Evolutionary conservation across 2,888 invertebrate genomes (phyloP).

Genomic region (Terebella lapidaria): DNA sequence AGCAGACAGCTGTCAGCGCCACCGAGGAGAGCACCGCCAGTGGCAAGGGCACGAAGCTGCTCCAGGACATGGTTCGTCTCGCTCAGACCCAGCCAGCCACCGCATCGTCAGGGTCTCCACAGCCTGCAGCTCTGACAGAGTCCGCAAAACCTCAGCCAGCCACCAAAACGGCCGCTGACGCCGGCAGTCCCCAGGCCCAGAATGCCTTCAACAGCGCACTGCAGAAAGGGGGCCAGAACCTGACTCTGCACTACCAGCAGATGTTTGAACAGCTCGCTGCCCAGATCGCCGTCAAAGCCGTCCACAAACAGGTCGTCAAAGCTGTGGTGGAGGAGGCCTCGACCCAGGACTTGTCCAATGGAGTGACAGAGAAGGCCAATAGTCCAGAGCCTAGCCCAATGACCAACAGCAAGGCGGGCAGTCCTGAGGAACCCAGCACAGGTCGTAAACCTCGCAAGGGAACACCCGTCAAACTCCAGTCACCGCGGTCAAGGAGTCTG

Average conservation of each 20-base stretch:
- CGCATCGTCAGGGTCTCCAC: not conserved
- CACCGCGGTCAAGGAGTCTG: not conserved
- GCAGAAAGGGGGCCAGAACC: constrained; percentile 1
- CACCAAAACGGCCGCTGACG: not conserved
- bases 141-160: not conserved
- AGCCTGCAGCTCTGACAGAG: not conserved
- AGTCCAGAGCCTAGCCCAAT: too few relatives aligned
- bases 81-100: constrained; percentile 12
- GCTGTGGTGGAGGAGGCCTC: not conserved
- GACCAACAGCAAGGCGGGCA: not conserved
- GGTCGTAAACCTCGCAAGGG: constrained; percentile 15
- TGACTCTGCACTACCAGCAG: constrained; percentile 9
- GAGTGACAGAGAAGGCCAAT: not conserved
- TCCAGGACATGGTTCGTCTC: constrained; percentile 18
- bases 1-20: too few relatives aligned
- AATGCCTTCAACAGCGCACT: not conserved
- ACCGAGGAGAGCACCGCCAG: too few relatives aligned
- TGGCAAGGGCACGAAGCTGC: constrained; percentile 9
- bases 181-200: not conserved
- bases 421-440: not conserved
- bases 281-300: not conserved
- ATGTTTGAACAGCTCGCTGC: constrained; percentile 11
- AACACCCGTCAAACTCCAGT: constrained; percentile 18
- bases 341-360: not conserved
- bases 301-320: not conserved